Evolutionary conservation across 2,888 invertebrate species (phyloP).

Genomic region (Nephrocerus scutellatus): DNA sequence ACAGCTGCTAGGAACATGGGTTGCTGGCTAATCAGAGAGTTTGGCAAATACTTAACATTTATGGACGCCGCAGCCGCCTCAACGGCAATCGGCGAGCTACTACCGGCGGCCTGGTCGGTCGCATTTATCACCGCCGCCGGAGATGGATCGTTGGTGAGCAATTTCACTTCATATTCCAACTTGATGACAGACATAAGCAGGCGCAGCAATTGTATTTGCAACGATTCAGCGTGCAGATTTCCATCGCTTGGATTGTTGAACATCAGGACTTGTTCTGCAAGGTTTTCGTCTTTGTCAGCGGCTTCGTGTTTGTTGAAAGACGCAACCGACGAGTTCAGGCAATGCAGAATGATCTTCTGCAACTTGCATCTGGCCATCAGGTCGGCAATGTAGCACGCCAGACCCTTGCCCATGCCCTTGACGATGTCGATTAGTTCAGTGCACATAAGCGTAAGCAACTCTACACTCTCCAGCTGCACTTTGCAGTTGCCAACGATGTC

Average conservation of each 20-base stretch:
- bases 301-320: conserved; percentile 21
- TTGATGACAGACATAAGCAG: conserved; percentile 65
- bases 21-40: conserved; percentile 66
- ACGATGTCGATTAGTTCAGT: conserved; percentile 67
- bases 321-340: conserved; percentile 68
- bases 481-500: conserved; percentile 70
- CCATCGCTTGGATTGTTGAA: conserved; percentile 65
- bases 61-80: conserved; percentile 28
- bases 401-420: conserved; percentile 65
- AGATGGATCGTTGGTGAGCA: conserved; percentile 48
- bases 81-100: conserved; percentile 33
- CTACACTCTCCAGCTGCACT: conserved; percentile 69
- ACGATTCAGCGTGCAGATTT: conserved; percentile 59
- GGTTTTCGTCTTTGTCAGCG: conserved; percentile 43
- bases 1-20: conserved; percentile 76
- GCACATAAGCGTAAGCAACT: conserved; percentile 64
- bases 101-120: conserved; percentile 32
- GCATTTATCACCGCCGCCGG: conserved; percentile 31
- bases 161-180: conserved; percentile 63
- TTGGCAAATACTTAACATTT: conserved; percentile 56
- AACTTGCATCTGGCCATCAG: conserved; percentile 69
- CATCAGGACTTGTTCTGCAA: conserved; percentile 66
- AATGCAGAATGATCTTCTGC: conserved; percentile 75
- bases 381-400: conserved; percentile 70
- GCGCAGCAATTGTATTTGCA: conserved; percentile 61